Conservation (phyloP, 2,888 invertebrate species). For the Epistrophella euchroma region DNA sequence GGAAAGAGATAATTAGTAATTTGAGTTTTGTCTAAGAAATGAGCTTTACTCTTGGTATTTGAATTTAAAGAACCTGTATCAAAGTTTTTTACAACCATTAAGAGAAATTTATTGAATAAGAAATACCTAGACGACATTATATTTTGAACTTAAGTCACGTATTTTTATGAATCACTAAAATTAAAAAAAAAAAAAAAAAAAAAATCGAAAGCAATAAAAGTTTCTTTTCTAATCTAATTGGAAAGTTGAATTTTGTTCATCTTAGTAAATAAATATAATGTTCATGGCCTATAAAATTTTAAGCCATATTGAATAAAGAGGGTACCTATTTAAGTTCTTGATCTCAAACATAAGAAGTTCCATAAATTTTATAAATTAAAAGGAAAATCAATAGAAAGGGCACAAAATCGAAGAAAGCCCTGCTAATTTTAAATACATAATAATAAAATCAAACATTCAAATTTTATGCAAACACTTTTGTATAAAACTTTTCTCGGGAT, state of each 20-base stretch:
- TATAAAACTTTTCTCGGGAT: too few species aligned
- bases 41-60: neutral
- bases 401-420: too few species aligned
- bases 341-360: too few species aligned
- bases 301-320: too few species aligned
- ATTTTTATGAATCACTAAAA: neutral
- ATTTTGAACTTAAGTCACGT: neutral
- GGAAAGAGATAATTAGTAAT: conserved; percentile 15
- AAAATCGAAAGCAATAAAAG: neutral
- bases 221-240: neutral
- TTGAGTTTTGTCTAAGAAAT: neutral
- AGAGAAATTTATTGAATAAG: neutral
- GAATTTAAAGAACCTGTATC: neutral
- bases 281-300: too few species aligned
- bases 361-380: too few species aligned
- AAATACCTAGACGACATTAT: neutral
- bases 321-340: too few species aligned
- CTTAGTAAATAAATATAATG: too few species aligned
- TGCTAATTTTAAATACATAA: too few species aligned
- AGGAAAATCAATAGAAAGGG: too few species aligned
- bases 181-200: neutral
- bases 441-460: too few species aligned
- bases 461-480: too few species aligned
- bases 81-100: neutral
- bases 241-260: neutral